A percentile compares a stretch with the other conserved stretches of the same genome.
Conservation (phyloP, 2,113 vertebrate species). For the Myotis yumanensis region DNA sequence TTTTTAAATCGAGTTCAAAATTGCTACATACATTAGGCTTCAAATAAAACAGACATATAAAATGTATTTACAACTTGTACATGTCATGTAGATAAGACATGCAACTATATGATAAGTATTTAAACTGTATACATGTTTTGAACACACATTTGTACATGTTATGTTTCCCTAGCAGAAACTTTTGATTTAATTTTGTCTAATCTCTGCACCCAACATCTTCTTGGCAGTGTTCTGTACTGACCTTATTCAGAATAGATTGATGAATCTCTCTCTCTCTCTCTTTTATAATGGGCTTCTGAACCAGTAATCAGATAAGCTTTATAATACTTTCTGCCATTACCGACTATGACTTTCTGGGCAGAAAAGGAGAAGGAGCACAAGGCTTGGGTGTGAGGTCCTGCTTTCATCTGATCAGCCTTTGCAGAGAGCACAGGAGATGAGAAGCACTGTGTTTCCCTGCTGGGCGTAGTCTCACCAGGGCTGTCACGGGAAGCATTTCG, state of each 20-base stretch:
- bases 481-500: background rate
- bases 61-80: background rate
- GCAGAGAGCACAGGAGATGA: background rate
- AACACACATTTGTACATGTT: background rate
- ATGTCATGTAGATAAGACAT: background rate
- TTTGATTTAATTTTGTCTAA: background rate
- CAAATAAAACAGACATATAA: background rate
- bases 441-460: background rate
- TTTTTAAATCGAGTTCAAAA: background rate
- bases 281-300: background rate
- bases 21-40: background rate
- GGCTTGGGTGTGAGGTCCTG: background rate
- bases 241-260: background rate
- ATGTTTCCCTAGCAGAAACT: background rate
- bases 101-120: background rate
- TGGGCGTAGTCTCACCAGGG: background rate
- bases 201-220: background rate
- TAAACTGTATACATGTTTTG: background rate
- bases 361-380: background rate
- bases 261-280: background rate
- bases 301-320: conserved; percentile 3
- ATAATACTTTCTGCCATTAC: background rate
- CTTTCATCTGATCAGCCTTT: background rate
- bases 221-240: background rate
- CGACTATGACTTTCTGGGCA: background rate